These are phyloP conservation scores for Conger conger DNA, from an alignment of 2,113 vertebrate species.

Conservation along the genomic window DNA sequence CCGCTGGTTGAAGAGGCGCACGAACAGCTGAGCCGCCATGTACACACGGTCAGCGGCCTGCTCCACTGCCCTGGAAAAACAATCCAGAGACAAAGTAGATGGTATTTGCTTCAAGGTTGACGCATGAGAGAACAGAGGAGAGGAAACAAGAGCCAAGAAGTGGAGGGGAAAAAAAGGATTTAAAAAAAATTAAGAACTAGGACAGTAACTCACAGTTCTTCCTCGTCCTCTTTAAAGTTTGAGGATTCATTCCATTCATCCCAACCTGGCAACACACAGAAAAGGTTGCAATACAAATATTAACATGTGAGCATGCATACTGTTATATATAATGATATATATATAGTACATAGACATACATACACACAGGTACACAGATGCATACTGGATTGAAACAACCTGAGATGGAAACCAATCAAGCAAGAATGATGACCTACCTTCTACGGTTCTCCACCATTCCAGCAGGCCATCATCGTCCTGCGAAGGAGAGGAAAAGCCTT, in stretches of 20 bases:
- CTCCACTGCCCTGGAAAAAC: slow-evolving; percentile 57
- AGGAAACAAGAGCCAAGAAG: not conserved
- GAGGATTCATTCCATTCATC: slow-evolving; percentile 58
- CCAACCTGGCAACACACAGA: slow-evolving; percentile 57
- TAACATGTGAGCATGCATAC: not conserved
- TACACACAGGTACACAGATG: not conserved
- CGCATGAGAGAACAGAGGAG: not conserved
- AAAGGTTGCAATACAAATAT: slow-evolving; percentile 4
- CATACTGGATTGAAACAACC: not conserved
- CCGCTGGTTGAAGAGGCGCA: slow-evolving; percentile 63
- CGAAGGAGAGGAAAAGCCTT: slow-evolving; percentile 11
- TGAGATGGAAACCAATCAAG: not conserved
- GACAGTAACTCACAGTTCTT: slow-evolving; percentile 46
- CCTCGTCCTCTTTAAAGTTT: slow-evolving; percentile 49
- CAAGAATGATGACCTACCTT: slow-evolving; percentile 45
- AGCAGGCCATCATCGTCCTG: slow-evolving; percentile 57
- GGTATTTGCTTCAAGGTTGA: too few relatives aligned
- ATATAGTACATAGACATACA: too few relatives aligned
- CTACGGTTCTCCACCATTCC: slow-evolving; percentile 67
- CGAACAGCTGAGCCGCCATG: slow-evolving; percentile 67
- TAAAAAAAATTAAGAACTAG: not conserved
- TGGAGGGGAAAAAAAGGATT: not conserved
- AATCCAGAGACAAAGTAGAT: not conserved
- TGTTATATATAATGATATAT: not conserved
- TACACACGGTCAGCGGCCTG: slow-evolving; percentile 65